These are phyloP conservation scores for Notiomystis cincta DNA, from an alignment of 2,113 vertebrate genomes.

Conservation along the genomic window DNA sequence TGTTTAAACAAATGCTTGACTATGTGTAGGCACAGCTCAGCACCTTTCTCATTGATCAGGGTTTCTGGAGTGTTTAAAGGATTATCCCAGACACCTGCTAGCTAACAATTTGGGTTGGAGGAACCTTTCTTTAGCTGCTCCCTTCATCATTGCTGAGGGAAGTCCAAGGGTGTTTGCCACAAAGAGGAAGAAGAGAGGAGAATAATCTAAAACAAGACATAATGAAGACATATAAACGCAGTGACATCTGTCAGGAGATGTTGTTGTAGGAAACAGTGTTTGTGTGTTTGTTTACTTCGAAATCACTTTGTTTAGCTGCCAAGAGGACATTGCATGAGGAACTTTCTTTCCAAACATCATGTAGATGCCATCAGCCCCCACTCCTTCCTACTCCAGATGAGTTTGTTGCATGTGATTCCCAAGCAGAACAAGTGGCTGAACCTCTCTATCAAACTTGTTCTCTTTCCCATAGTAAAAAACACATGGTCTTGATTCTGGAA, in stretches of 20 bases:
- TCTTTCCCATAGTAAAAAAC: not conserved
- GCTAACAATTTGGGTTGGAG: not conserved
- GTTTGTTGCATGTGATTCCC: not conserved
- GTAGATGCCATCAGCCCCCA: not conserved
- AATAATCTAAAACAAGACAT: not conserved
- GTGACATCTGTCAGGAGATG: not conserved
- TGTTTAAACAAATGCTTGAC: not conserved
- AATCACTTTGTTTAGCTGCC: slow-evolving; percentile 12
- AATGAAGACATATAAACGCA: not conserved
- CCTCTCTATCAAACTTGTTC: not conserved
- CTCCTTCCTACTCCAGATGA: not conserved
- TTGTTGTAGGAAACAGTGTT: not conserved
- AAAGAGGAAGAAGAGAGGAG: not conserved
- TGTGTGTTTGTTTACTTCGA: not conserved
- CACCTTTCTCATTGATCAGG: not conserved
- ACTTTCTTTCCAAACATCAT: not conserved
- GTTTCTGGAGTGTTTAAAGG: not conserved
- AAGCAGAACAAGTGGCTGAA: not conserved
- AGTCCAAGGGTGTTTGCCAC: not conserved
- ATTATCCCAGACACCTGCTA: not conserved
- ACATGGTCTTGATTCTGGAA: not conserved
- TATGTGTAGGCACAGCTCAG: not conserved
- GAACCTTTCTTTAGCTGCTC: not conserved
- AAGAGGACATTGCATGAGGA: not conserved
- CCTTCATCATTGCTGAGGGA: not conserved